Percentiles rank a stretch among this genome's conserved stretches.
These are phyloP conservation scores for Anableps anableps DNA, from an alignment of 2,797 vertebrate species.

Conservation along the genomic window DNA sequence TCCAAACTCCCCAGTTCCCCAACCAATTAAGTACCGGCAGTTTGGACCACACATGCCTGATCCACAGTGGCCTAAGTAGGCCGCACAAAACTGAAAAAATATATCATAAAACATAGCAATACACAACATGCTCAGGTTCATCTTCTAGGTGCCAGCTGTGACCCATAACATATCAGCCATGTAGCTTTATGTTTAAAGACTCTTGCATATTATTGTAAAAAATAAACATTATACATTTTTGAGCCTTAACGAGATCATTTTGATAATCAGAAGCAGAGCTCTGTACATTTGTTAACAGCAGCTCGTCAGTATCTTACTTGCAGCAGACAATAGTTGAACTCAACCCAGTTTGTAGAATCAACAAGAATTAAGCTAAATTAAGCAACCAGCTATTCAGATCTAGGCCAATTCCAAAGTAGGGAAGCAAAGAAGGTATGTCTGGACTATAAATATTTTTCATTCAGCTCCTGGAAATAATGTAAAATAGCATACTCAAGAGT, in stretches of 20 bases:
- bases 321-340: neutral
- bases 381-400: neutral
- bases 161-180: neutral
- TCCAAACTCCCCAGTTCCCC: constrained; percentile 15
- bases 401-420: neutral
- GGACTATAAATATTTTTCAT: neutral
- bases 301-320: neutral
- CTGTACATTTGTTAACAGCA: neutral
- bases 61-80: constrained; percentile 5
- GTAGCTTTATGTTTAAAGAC: neutral
- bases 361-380: neutral
- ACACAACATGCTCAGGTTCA: neutral
- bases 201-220: neutral
- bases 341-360: neutral
- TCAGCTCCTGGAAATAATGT: neutral
- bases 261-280: neutral
- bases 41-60: constrained; percentile 1
- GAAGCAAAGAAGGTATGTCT: neutral
- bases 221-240: neutral
- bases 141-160: neutral
- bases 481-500: neutral
- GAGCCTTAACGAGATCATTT: neutral
- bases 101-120: neutral
- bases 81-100: neutral
- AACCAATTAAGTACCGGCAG: constrained; percentile 6